Base-by-base conservation (phyloP, 2,113 vertebrate genomes). In the Neomonachus schauinslandi region DNA sequence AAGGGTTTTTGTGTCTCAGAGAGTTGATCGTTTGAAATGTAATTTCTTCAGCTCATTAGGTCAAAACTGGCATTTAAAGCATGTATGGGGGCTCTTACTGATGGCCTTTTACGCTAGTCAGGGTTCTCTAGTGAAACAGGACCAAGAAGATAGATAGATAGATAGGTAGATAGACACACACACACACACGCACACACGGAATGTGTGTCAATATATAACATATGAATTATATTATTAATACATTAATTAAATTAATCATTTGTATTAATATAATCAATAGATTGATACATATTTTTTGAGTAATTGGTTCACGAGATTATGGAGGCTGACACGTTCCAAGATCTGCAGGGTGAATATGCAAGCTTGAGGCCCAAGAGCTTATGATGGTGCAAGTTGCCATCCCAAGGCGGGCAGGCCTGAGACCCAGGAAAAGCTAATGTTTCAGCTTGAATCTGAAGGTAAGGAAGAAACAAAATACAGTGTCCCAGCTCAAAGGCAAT, bases 41-140 rank as follows among this genome's bases (percentile, higher is more conserved):
- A 71, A 46, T 51, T 31, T 91, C 77, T 96, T 81, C n/a, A 24
- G 26, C 80, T 96, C 76, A 31, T 79, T 94, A 39, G 65, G 61
- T 95, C 63, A 80, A 84, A 94, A 77, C 42, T 22, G 53, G 9
- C 57, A 1, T 85, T 80, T 88, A 96, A 96, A 96, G 82, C 51
- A 65, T 0, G 1, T 9, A 24, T 0, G 7, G 97, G 72, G 49
- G 31, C 33, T 85, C 28, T 59, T 55, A 89, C 53, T 71, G 67
- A 88, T 96, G 36, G 33, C 67, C 55, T 79, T 79, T 51, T 72
- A 19, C 79, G 3, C 55, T 80, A 53, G 59, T 36, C 69, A 89
- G 55, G 24, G n/a, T 59, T 88, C 19, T 91, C 69, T 9, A 31
- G 53, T 57, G 61, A 89, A 72, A 57, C 21, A 49, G 79, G 51